phyloP scores from a whole-genome alignment of 2,113 vertebrate genomes.

The Progne subis region DNA sequence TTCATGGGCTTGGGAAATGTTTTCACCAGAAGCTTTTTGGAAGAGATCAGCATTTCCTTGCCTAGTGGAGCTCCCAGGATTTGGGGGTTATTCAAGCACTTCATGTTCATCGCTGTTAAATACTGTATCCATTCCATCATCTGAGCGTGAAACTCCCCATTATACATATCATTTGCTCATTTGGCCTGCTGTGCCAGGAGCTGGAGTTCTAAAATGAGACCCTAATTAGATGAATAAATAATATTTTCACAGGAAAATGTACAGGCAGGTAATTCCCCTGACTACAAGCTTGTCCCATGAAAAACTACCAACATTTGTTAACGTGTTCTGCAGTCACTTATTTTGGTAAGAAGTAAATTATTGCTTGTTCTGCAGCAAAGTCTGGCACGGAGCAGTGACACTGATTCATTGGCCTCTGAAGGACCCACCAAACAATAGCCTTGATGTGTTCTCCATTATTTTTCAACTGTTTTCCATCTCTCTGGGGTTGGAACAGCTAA shows the following conservation, averaged over 20 bases:
- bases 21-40: not conserved
- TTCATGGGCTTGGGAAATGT: not conserved
- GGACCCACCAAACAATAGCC: not conserved
- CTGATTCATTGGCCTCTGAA: slow-evolving; percentile 4
- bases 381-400: not conserved
- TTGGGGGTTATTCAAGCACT: not conserved
- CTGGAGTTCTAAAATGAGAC: not conserved
- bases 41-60: not conserved
- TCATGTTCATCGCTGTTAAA: not conserved
- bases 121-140: not conserved
- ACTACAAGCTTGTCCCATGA: not conserved
- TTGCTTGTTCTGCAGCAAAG: not conserved
- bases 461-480: slow-evolving; percentile 18
- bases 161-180: not conserved
- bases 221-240: not conserved
- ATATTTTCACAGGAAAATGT: not conserved
- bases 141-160: not conserved
- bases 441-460: slow-evolving; percentile 24
- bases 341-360: not conserved
- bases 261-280: not conserved
- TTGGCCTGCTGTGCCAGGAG: not conserved
- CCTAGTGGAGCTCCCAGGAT: not conserved
- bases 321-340: not conserved
- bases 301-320: not conserved
- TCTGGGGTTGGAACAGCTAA: slow-evolving; percentile 4